Conservation (phyloP, 2,888 invertebrate genomes). For the Nesidiocoris tenuis region DNA sequence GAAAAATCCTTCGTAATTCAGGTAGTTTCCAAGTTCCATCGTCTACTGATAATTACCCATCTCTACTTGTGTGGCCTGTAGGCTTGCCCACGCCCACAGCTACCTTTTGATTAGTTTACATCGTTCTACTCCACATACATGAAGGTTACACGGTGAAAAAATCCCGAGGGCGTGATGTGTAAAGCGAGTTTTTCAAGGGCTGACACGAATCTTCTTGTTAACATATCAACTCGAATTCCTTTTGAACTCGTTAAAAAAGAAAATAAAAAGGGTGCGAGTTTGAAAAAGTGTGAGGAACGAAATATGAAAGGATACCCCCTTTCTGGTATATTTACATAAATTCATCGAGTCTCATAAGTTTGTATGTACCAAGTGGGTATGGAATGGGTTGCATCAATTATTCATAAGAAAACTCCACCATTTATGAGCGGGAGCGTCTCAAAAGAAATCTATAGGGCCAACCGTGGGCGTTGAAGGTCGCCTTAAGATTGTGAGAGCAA, state of each 20-base stretch:
- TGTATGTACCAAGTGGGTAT: not conserved
- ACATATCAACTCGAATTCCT: not conserved
- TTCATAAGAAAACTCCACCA: not conserved
- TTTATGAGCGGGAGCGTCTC: not conserved
- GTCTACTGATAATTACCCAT: no score
- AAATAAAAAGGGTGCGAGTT: not conserved
- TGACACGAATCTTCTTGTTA: not conserved
- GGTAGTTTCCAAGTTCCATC: no score
- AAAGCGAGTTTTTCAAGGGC: not conserved
- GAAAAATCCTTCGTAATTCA: no score
- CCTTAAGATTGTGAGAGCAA: not conserved
- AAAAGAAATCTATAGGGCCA: not conserved
- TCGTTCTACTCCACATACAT: no score
- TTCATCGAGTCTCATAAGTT: not conserved
- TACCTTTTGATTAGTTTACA: not conserved
- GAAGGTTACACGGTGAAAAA: no score
- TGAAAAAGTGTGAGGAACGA: not conserved
- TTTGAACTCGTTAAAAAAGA: not conserved
- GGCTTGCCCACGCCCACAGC: not conserved
- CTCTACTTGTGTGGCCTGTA: no score
- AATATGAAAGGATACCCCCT: not conserved
- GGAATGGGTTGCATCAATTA: not conserved
- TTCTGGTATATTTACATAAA: not conserved
- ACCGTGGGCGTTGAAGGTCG: not conserved
- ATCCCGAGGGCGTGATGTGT: no score